Evolutionary conservation across 2,113 vertebrate species (phyloP), one percentile per base, ranked within the genome.

Genomic region (Xenus cinereus): DNA sequence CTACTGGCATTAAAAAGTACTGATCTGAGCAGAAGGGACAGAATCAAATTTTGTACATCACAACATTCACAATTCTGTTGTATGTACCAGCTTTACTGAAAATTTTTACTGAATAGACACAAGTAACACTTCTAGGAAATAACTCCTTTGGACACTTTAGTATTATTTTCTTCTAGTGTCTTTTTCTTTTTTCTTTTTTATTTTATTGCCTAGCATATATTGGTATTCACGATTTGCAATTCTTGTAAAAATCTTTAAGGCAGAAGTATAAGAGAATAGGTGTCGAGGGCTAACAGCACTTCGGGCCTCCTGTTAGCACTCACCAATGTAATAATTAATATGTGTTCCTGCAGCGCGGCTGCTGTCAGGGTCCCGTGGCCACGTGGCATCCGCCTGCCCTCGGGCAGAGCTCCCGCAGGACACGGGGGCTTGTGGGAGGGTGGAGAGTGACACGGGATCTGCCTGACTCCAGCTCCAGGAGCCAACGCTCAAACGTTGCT

Each of bases 351-450:
- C 35, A 85, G 63, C 48, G 16, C n/a, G 68, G 51, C 12, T 82
- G 39, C 21, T 71, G n/a, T 64, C 41, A 37, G 0, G 2, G 60
- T 14, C 60, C 13, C 41, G 10, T 27, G 73, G 24, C 63, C 45
- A 1, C n/a, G 27, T 32, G 73, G 39, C 46, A 79, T 63, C 72
- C 15, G 0, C 76, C 41, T 84, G 72, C 39, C 43, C 43, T 51
- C 12, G 39, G 53, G 48, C 48, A 88, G 56, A 75, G 35, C 16
- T 94, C 27, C 33, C 4, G 1, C 4, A 7, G 37, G 64, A 89
- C 1, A 2, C 39, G 12, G 22, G 18, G 33, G 5, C 17, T 68
- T 63, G 32, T 13, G 18, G 11, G 3, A 6, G 16, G 6, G 0
- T 66, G 45, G 33, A 73, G 21, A 32, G 32, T 17, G 14, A 62